Evolutionary conservation across 2,797 vertebrate species (phyloP).

Genomic region (Gymnodraco acuticeps): DNA sequence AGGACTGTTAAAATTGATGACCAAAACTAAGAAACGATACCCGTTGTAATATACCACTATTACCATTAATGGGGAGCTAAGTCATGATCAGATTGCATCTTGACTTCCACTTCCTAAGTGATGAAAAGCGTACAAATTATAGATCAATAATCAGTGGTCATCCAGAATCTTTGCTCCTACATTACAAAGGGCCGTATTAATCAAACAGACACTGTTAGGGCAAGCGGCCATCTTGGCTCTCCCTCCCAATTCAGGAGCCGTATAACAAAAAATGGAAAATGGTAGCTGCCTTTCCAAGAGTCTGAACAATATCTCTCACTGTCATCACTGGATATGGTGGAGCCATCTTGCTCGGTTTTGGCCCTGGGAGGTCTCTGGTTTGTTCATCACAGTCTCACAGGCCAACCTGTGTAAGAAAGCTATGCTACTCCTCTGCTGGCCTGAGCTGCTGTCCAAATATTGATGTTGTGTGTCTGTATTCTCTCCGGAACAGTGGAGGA

Average conservation of each 20-base stretch:
- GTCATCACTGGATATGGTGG: constrained; percentile 55
- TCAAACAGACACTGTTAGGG: constrained; percentile 59
- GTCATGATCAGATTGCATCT: no score
- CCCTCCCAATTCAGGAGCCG: constrained; percentile 28
- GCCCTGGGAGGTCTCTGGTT: constrained; percentile 71
- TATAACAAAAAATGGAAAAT: constrained; percentile 53
- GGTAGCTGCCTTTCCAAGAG: constrained; percentile 48
- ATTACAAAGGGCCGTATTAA: constrained; percentile 53
- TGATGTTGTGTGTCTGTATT: constrained; percentile 68
- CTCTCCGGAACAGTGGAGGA: constrained; percentile 65
- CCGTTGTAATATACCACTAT: no score
- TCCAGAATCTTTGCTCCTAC: constrained; percentile 43
- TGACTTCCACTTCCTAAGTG: background rate
- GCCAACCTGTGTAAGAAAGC: constrained; percentile 60
- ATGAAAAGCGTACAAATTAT: constrained; percentile 35
- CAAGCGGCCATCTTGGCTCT: constrained; percentile 63
- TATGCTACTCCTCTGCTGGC: constrained; percentile 47
- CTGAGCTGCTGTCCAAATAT: constrained; percentile 78
- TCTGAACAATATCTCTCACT: constrained; percentile 48
- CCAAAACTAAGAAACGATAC: no score
- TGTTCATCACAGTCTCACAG: constrained; percentile 66
- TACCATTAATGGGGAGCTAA: no score
- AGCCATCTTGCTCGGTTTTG: constrained; percentile 53
- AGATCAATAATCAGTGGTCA: constrained; percentile 55
- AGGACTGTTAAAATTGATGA: no score